Evolutionary conservation across 2,113 vertebrate species (phyloP), one percentile per base, ranked within the genome.

Genomic region (Columbina picui): DNA sequence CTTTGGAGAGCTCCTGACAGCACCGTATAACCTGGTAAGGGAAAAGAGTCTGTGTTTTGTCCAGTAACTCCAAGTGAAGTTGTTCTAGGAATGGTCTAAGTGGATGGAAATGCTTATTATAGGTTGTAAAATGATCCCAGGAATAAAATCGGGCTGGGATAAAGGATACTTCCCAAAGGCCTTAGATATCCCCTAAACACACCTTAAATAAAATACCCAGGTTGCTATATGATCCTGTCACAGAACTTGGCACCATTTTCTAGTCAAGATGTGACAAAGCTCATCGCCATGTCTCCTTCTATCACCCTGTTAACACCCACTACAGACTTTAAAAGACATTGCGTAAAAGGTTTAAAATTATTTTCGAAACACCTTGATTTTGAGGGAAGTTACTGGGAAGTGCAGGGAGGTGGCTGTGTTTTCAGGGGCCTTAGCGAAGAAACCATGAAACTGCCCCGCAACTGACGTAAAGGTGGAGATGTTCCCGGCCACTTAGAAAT

Each of bases 351-450:
- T 21, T 38, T 16, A 16, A 43, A 55, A 45, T 26, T 21, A 8
- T 21, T 71, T 84, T 80, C 30, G 13, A 52, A 76, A 38, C 36
- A 11, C 21, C 34, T 16, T 45, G 23, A 29, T 78, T 90, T 82
- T 52, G 13, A 52, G 50, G 26, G 26, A 9, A 14, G 26, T 29
- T 49, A 38, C 23, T 43, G 15, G 25, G 39, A 47, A 41, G 15
- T 15, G 17, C 14, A 7, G 1, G 52, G 19, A 57, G 30, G 52
- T 26, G 2, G 16, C 6, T 0, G 0, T 1, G 0, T n/a, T 57
- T 49, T 34, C 43, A 21, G 38, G 41, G 25, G 36, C n/a, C 3
- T 10, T 36, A 4, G 25, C 12, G 6, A 70, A 61, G 64, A 67
- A 60, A 22, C 13, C 0, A 6, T 5, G 15, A 36, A 41, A 14